phyloP scores from a whole-genome alignment of 2,888 invertebrate species.

The Poecilus cupreus region DNA sequence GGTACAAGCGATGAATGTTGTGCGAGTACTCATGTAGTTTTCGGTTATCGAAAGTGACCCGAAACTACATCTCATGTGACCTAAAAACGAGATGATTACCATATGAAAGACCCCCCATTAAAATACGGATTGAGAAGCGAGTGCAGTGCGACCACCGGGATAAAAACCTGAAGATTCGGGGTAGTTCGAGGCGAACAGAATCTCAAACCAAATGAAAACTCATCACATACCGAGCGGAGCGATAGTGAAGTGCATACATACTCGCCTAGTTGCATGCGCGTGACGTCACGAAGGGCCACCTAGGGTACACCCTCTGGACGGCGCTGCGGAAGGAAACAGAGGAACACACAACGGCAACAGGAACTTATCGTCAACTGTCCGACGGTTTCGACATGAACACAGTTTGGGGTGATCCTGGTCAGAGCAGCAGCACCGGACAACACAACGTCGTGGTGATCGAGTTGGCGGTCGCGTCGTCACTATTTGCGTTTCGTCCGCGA shows the following conservation, averaged over 20 bases:
- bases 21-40: slow-evolving; percentile 1
- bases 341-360: slow-evolving; percentile 20
- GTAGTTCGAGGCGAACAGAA: slow-evolving; percentile 10
- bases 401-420: not conserved
- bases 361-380: not conserved
- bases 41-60: slow-evolving; percentile 38
- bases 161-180: slow-evolving; percentile 21
- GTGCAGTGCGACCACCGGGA: slow-evolving; percentile 41
- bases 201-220: slow-evolving; percentile 2
- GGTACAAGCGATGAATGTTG: too few relatives aligned
- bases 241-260: not conserved
- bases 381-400: slow-evolving; percentile 17
- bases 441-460: slow-evolving; percentile 20
- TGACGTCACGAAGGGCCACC: slow-evolving; percentile 40
- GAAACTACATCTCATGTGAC: slow-evolving; percentile 54
- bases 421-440: slow-evolving; percentile 5
- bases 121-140: slow-evolving; percentile 37
- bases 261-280: too few relatives aligned
- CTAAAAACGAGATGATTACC: slow-evolving; percentile 56
- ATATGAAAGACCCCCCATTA: slow-evolving; percentile 57
- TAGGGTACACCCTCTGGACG: slow-evolving; percentile 14
- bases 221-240: not conserved
- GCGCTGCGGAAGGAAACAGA: not conserved
- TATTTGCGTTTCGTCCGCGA: slow-evolving; percentile 44
- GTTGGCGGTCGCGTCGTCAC: slow-evolving; percentile 27